phyloP scores from a whole-genome alignment of 2,797 vertebrate genomes.

The Merluccius polli region DNA sequence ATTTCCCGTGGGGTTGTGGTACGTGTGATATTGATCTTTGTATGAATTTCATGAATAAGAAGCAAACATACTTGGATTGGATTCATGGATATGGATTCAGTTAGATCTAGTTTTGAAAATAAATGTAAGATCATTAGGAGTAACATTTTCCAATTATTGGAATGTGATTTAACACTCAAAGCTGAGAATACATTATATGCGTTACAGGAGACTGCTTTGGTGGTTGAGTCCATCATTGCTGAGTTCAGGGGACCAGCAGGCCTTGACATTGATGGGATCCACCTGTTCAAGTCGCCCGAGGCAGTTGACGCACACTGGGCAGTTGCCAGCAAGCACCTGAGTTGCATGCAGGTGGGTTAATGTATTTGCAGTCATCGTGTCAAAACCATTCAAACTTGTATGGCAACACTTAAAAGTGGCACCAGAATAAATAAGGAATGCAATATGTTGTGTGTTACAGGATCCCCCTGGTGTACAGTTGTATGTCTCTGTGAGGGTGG shows the following conservation, averaged over 20 bases:
- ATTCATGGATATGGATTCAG: too few species aligned
- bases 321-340: constrained; percentile 10
- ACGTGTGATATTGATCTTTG: neutral
- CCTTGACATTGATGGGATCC: constrained; percentile 15
- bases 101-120: too few species aligned
- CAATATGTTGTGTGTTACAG: constrained; percentile 3
- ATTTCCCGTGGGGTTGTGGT: constrained; percentile 7
- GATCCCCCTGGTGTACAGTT: too few species aligned
- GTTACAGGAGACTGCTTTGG: constrained; percentile 7
- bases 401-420: neutral
- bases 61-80: too few species aligned
- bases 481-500: constrained; percentile 12
- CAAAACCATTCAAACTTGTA: too few species aligned
- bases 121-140: too few species aligned
- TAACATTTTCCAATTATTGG: too few species aligned
- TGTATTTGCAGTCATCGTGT: too few species aligned
- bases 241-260: constrained; percentile 13
- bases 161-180: too few species aligned
- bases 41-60: too few species aligned
- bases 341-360: constrained; percentile 17
- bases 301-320: constrained; percentile 6
- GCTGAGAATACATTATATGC: neutral
- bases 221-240: constrained; percentile 7
- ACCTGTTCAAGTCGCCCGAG: constrained; percentile 8
- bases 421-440: constrained; percentile 9